These are phyloP conservation scores for Sebastolobus altivelis DNA, from an alignment of 2,797 vertebrate genomes.

Conservation along the genomic window DNA sequence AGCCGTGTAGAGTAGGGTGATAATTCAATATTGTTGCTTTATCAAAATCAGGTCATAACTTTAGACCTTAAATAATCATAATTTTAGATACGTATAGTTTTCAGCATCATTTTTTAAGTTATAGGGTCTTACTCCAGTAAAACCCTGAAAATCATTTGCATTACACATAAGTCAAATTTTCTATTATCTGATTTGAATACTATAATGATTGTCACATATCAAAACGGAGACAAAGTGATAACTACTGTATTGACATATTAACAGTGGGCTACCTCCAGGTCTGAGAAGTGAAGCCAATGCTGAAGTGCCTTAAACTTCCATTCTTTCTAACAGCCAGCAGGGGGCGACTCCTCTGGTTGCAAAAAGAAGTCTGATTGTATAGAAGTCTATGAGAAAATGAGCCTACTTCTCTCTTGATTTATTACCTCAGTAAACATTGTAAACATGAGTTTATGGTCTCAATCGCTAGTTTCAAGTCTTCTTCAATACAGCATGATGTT, in stretches of 20 bases:
- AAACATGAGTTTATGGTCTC: too few species aligned
- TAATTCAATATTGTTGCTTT: not conserved
- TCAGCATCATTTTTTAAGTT: not conserved
- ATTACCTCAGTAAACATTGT: too few species aligned
- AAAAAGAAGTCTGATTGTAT: too few species aligned
- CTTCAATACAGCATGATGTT: too few species aligned
- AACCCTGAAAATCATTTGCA: not conserved
- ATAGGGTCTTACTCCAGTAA: rapidly evolving
- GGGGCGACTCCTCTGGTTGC: too few species aligned
- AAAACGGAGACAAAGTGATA: not conserved
- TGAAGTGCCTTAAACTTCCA: rapidly evolving
- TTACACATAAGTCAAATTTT: not conserved
- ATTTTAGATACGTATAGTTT: not conserved
- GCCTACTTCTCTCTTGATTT: too few species aligned
- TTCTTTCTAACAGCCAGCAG: too few species aligned
- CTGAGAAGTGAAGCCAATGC: too few species aligned
- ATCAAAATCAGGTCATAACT: not conserved
- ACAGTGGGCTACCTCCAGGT: too few species aligned
- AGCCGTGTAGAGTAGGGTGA: not conserved
- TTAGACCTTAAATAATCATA: not conserved
- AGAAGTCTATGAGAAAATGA: too few species aligned
- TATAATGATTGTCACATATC: not conserved
- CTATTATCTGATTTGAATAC: not conserved
- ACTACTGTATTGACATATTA: not conserved
- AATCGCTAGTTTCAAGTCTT: too few species aligned